phyloP scores from a whole-genome alignment of 2,113 vertebrate species.

The Pogona vitticeps region DNA sequence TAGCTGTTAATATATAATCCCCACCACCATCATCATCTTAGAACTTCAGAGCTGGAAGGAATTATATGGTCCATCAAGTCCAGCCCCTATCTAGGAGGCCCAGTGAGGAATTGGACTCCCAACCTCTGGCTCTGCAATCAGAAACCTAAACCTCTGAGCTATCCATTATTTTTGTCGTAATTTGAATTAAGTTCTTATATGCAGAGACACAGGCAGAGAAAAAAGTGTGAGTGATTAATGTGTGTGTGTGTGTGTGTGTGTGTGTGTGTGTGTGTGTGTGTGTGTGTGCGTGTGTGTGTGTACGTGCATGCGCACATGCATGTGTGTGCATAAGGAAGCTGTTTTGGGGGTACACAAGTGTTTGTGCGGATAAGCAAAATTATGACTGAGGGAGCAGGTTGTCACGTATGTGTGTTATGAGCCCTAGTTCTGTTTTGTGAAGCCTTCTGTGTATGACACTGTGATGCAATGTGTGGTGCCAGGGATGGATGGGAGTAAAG shows the following conservation, averaged over 20 bases:
- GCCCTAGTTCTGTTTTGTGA: background rate
- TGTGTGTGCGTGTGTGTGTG: no score
- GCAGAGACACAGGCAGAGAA: background rate
- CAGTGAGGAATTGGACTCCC: no score
- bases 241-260: no score
- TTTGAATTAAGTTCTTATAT: background rate
- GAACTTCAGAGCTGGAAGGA: no score
- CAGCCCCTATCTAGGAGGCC: no score
- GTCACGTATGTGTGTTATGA: background rate
- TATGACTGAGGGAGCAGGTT: background rate
- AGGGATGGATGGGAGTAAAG: no score
- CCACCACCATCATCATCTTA: no score
- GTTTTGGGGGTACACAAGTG: background rate
- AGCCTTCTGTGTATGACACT: background rate
- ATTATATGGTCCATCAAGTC: no score
- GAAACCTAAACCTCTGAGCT: background rate
- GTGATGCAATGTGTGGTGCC: background rate
- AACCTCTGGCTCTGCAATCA: no score
- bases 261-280: no score
- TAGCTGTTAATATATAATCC: background rate
- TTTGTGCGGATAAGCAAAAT: background rate
- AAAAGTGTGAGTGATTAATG: background rate
- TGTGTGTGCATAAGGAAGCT: background rate
- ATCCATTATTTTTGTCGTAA: background rate
- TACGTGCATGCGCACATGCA: no score